These are phyloP conservation scores for Cataglyphis cursor DNA, from an alignment of 2,888 invertebrate species.

Conservation along the genomic window DNA sequence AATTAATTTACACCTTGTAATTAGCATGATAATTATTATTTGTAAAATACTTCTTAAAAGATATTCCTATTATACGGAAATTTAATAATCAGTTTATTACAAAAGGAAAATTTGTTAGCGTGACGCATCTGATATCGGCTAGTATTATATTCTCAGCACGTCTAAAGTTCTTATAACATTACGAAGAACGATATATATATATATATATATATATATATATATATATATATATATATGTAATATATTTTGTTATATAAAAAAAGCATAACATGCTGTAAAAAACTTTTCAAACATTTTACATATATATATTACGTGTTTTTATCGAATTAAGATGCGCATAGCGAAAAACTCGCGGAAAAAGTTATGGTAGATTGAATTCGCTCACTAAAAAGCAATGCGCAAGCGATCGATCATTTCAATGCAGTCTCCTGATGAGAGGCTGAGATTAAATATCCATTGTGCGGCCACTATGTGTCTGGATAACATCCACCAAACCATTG, in stretches of 20 bases:
- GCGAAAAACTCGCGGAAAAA: neutral
- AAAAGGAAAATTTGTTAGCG: neutral
- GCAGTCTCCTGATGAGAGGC: slow-evolving; percentile 39
- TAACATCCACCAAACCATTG: slow-evolving; percentile 28
- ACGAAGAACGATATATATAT: neutral
- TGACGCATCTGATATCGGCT: slow-evolving; percentile 26
- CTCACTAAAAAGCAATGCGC: slow-evolving; percentile 29
- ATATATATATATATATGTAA: neutral
- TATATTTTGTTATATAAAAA: neutral
- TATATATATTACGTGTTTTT: slow-evolving; percentile 3
- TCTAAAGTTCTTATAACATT: slow-evolving; percentile 13
- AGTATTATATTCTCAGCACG: slow-evolving; percentile 20
- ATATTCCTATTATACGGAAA: neutral
- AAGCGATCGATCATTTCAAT: slow-evolving; percentile 54
- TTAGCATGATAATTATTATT: neutral
- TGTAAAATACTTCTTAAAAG: neutral
- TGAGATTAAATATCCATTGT: slow-evolving; percentile 48
- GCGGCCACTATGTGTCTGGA: slow-evolving; percentile 5
- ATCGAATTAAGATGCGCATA: slow-evolving; percentile 42
- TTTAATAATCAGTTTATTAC: slow-evolving; percentile 31
- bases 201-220: neutral
- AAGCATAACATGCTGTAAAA: neutral
- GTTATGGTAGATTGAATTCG: slow-evolving; percentile 25
- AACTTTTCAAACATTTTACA: neutral
- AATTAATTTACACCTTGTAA: neutral